Evolutionary conservation across 2,113 vertebrate genomes (phyloP).

Genomic region (Boleophthalmus pectinirostris): DNA sequence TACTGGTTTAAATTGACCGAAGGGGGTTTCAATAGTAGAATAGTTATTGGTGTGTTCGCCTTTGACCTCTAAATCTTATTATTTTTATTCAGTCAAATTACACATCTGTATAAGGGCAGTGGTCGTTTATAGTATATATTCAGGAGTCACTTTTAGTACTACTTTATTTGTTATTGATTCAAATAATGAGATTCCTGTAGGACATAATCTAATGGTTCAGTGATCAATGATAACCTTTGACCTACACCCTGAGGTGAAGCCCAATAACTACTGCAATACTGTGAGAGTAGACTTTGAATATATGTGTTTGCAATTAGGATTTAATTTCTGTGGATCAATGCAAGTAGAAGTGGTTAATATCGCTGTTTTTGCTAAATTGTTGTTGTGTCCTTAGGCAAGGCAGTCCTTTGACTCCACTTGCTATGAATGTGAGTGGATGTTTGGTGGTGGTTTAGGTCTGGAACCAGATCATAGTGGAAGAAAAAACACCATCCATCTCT

Average conservation of each 20-base stretch:
- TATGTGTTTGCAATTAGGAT: neutral
- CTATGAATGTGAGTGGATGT: too few species aligned
- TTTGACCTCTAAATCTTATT: neutral
- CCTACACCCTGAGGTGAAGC: slow-evolving; percentile 36
- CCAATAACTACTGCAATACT: slow-evolving; percentile 21
- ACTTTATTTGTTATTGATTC: neutral
- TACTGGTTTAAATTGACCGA: neutral
- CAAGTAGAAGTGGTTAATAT: neutral
- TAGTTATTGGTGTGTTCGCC: neutral
- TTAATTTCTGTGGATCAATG: neutral
- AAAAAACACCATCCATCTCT: too few species aligned
- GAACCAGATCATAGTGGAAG: too few species aligned
- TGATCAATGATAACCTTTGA: slow-evolving; percentile 47
- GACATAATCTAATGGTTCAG: slow-evolving; percentile 50
- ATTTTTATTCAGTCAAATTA: neutral
- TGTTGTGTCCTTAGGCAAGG: too few species aligned
- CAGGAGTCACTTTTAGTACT: neutral
- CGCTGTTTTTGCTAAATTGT: too few species aligned
- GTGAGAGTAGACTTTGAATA: neutral
- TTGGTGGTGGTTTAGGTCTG: too few species aligned
- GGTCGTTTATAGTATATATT: neutral
- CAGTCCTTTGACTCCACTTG: too few species aligned
- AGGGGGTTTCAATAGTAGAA: neutral
- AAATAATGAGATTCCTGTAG: slow-evolving; percentile 12
- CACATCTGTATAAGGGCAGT: neutral